Evolutionary conservation across 2,888 invertebrate genomes (phyloP).

Genomic region (Glomeris marginata): DNA sequence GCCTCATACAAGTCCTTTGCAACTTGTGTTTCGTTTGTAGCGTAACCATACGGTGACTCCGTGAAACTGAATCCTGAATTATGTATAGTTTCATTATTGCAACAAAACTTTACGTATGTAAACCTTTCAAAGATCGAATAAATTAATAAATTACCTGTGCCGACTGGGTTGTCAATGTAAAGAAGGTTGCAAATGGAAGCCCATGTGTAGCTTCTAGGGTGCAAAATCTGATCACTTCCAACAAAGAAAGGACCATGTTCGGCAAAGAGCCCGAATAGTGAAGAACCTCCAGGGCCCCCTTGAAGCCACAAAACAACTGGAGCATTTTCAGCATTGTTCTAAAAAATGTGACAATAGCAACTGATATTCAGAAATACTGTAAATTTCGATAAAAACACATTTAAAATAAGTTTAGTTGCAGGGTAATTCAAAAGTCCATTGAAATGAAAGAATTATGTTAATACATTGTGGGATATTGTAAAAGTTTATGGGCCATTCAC

Average conservation of each 20-base stretch:
- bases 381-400: too few species aligned
- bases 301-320: background rate
- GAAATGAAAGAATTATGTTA: too few species aligned
- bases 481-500: too few species aligned
- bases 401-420: too few species aligned
- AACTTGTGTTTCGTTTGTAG: constrained; percentile 27
- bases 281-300: too few species aligned
- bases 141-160: constrained; percentile 38
- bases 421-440: too few species aligned
- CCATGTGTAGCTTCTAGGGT: constrained; percentile 61
- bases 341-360: background rate
- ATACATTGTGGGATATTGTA: too few species aligned
- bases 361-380: too few species aligned
- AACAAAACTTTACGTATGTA: background rate
- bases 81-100: background rate
- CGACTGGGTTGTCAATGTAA: constrained; percentile 86
- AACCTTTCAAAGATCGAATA: background rate
- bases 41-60: constrained; percentile 26
- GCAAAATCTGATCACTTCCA: constrained; percentile 33
- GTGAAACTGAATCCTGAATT: constrained; percentile 27
- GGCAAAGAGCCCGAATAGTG: constrained; percentile 34
- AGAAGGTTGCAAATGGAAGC: constrained; percentile 58
- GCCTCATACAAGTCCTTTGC: constrained; percentile 28
- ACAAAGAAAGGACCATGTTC: constrained; percentile 66
- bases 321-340: background rate